These are phyloP conservation scores for Catharus bicknelli DNA, from an alignment of 2,113 vertebrate genomes.

Conservation along the genomic window DNA sequence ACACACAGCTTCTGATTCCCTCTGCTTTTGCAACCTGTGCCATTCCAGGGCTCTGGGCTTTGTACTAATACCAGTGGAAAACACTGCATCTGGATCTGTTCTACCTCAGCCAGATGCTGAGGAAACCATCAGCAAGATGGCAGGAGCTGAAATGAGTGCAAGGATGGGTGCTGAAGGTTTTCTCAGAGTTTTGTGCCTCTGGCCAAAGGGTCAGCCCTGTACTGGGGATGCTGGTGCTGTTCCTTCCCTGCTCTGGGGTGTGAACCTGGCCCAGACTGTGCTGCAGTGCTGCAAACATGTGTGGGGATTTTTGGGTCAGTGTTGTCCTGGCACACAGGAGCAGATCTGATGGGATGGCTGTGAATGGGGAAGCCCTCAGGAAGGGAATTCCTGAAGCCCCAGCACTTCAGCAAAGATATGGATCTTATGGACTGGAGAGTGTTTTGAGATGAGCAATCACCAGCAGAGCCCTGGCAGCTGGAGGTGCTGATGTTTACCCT, in stretches of 20 bases:
- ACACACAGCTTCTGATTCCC: not conserved
- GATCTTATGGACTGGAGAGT: not conserved
- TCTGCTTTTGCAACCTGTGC: not conserved
- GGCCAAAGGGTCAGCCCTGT: not conserved
- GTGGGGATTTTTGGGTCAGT: not conserved
- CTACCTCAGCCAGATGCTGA: not conserved
- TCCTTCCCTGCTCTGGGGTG: not conserved
- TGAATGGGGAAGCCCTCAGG: not conserved
- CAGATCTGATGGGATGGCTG: not conserved
- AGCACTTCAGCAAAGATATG: not conserved
- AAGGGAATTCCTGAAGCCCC: not conserved
- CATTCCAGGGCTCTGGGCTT: not conserved
- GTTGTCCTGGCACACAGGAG: not conserved
- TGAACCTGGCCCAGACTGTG: not conserved
- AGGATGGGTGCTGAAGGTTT: not conserved
- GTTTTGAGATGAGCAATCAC: not conserved
- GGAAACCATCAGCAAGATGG: not conserved
- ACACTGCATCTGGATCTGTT: not conserved
- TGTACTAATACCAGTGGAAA: accelerated
- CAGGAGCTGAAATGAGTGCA: not conserved
- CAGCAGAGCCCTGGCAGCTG: not conserved
- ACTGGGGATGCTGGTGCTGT: not conserved
- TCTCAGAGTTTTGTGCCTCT: not conserved
- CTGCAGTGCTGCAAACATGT: accelerated
- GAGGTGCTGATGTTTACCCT: not conserved